Evolutionary conservation across 2,113 vertebrate genomes (phyloP), one percentile per base, ranked within the genome.

Genomic region (Dendrocopos noguchii): DNA sequence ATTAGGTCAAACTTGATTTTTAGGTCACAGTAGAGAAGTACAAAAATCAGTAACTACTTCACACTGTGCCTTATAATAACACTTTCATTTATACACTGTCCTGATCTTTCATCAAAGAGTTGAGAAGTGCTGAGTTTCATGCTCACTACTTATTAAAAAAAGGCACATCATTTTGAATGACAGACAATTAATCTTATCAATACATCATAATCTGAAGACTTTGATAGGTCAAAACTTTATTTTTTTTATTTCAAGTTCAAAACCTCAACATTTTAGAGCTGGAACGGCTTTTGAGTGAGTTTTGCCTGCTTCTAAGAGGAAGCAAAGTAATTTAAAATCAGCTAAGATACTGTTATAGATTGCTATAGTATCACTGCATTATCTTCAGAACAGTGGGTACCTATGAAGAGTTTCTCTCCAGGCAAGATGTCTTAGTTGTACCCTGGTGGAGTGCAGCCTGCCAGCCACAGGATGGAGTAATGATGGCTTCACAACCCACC

Each of bases 1-100:
- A 75, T 93, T 72, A 80, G 46, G 59, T 84, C 81, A 91, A 74
- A 93, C 34, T 82, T 93, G 31, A 87, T 82, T 95, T 92, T 87
- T 87, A 82, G 64, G 79, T 91, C 81, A 87, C 33, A 77, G 28
- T 42, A 56, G 27, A 84, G 56, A 92, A 84, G 46, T 75, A 76
- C 16, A 82, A 94, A 92, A 89, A 89, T 59, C 68, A 82, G 81
- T 65, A 85, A 47, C 52, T 68, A 39, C 57, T 80, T 93, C 76
- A 95, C 46, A 63, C 27, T 79, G 19, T 55, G 60, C 71, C 47
- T 94, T 46, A 56, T 79, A 79, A 36, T 63, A 87, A 68, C 20
- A 0, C 6, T 52, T 89, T 80, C 44, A 84, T 84, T 88, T 70
- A 80, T 73, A 59, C 59, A 79, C 13, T 10, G 76, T 63, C 15